Evolutionary conservation across 2,888 invertebrate genomes (phyloP), one percentile per base, ranked within the genome.

Genomic region (Hemicrepidius hirtus): DNA sequence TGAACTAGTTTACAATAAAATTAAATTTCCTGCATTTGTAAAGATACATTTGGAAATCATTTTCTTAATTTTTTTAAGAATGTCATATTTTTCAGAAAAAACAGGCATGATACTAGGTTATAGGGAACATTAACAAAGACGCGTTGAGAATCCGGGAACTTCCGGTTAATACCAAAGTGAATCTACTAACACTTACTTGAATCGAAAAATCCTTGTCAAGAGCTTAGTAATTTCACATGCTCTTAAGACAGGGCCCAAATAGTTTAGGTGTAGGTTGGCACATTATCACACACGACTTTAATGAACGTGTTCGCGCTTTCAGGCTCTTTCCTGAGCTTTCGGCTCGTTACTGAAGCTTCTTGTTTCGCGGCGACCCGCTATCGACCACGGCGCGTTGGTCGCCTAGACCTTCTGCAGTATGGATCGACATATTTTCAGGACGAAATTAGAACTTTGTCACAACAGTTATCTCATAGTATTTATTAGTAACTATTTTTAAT

Each of bases 341-440:
- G 79, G 77, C 80, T 80, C 78, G 79, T 79, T 76, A 81, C 82
- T 82, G 80, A 80, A 80, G 78, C 75, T 76, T 77, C 75, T 75
- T 77, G 78, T 76, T 76, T 79, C 78, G 73, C 77, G 78, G 69
- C 71, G 75, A 75, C 76, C 77, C 78, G 79, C 80, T 82, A 82
- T 82, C 83, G 82, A 83, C 82, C 82, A 80, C 77, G 80, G 75
- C 79, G 82, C 66, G 76, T 76, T 76, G 70, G 75, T 74, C 77
- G 74, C 81, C 77, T 80, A 80, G 80, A 80, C 79, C 79, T 79
- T 80, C 78, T 80, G 75, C 79, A 76, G 79, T 79, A 80, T 80
- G 76, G 81, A 82, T 81, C 81, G 80, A 78, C 78, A 76, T 77
- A 74, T 66, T 71, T 74, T 71, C 65, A 68, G 68, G 67, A 59